These are phyloP conservation scores for Xanthia icteritia DNA, from an alignment of 2,888 invertebrate genomes.

Conservation along the genomic window DNA sequence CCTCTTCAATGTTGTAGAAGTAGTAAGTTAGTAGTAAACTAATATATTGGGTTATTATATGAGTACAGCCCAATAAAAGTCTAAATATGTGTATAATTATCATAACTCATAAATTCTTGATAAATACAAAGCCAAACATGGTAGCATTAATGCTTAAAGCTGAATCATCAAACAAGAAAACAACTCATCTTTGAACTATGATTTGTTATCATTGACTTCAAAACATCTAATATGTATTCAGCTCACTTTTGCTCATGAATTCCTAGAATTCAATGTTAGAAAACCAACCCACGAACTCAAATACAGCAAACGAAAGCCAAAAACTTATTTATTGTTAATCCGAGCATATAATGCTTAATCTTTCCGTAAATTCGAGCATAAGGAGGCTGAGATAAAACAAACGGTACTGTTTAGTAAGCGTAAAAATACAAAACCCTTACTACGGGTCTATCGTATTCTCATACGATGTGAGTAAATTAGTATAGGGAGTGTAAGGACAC, in stretches of 20 bases:
- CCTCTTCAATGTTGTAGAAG: too few relatives aligned
- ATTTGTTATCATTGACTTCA: neutral
- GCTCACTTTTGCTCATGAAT: neutral
- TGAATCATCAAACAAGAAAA: neutral
- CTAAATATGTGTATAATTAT: neutral
- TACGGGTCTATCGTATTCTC: constrained; percentile 24
- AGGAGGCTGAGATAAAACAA: constrained; percentile 61
- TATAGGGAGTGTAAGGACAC: neutral
- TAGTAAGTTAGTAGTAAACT: neutral
- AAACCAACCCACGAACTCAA: constrained; percentile 9
- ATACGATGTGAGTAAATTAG: neutral
- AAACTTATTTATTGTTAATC: constrained; percentile 64
- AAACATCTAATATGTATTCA: neutral
- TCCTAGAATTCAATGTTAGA: neutral
- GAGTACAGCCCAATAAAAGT: neutral
- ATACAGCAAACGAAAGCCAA: constrained; percentile 42
- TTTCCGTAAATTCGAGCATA: constrained; percentile 62
- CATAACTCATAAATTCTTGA: neutral
- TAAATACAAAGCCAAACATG: neutral
- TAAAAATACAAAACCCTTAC: constrained; percentile 54
- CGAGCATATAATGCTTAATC: constrained; percentile 62
- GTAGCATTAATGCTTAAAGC: neutral
- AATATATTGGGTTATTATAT: neutral
- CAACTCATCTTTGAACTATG: neutral
- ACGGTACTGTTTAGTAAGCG: constrained; percentile 58